Evolutionary conservation across 2,797 vertebrate species (phyloP).

Genomic region (Pantherophis vulpinus): DNA sequence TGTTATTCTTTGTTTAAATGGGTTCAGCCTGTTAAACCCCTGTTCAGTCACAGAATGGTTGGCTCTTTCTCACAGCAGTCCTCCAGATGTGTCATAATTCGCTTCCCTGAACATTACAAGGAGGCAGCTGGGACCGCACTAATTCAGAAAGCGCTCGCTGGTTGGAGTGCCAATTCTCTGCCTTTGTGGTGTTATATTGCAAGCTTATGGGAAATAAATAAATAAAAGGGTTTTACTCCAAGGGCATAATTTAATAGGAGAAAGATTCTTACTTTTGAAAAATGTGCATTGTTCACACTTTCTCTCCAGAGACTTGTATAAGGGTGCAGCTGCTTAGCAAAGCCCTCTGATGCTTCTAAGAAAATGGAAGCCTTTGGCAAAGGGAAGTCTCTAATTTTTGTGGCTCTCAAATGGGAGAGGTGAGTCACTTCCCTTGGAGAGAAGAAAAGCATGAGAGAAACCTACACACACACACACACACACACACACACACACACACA

Average conservation of each 20-base stretch:
- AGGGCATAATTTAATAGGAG: not conserved
- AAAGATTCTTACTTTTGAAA: not conserved
- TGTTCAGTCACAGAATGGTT: conserved; percentile 13
- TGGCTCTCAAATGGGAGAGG: not conserved
- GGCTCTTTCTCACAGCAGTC: conserved; percentile 12
- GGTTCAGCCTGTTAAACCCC: conserved; percentile 16
- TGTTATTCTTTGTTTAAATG: conserved; percentile 16
- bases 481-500: too few species aligned
- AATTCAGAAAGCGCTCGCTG: not conserved
- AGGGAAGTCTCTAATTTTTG: conserved; percentile 31
- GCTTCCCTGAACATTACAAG: not conserved
- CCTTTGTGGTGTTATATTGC: conserved; percentile 14
- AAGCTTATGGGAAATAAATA: not conserved
- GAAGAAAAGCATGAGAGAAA: not conserved
- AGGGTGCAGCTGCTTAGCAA: conserved; percentile 6
- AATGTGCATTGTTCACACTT: not conserved
- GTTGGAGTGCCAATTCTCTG: not conserved
- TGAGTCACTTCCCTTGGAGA: conserved; percentile 24
- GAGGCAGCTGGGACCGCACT: conserved; percentile 19
- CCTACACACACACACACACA: too few species aligned
- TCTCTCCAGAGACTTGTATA: not conserved
- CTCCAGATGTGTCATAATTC: conserved; percentile 31
- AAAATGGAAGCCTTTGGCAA: conserved; percentile 14
- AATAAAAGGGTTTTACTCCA: not conserved
- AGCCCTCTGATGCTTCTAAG: not conserved